Evolutionary conservation across 2,113 vertebrate genomes (phyloP).

Genomic region (Ptyas mucosa): DNA sequence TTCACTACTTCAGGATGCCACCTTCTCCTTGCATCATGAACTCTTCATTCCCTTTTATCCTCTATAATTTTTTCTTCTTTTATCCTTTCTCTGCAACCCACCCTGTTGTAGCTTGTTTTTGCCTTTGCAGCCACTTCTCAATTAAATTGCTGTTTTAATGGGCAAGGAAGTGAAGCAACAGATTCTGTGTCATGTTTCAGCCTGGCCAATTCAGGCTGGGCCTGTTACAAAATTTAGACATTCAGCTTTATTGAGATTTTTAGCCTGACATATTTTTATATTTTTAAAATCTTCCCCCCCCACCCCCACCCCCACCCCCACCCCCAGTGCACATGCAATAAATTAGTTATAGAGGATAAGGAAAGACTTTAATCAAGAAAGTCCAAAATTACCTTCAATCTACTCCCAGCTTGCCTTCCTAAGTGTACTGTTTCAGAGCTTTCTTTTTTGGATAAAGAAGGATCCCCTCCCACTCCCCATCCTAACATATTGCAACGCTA

Average conservation of each 20-base stretch:
- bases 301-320: rapidly evolving
- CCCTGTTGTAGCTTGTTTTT: background rate
- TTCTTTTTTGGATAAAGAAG: background rate
- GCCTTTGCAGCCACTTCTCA: background rate
- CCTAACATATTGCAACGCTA: background rate
- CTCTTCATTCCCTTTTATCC: background rate
- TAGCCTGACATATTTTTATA: background rate
- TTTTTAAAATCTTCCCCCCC: background rate
- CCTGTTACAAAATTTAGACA: background rate
- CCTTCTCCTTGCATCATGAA: background rate
- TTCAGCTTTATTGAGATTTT: background rate
- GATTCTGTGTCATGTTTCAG: background rate
- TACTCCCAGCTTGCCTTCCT: background rate
- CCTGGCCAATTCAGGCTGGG: background rate
- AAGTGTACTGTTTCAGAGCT: background rate
- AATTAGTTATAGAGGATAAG: background rate
- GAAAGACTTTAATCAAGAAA: background rate
- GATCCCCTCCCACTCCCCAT: background rate
- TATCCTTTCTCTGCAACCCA: background rate
- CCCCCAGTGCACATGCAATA: background rate
- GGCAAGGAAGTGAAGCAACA: background rate
- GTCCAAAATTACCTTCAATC: background rate
- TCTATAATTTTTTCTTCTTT: background rate
- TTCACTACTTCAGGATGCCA: background rate
- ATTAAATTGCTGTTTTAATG: background rate